phyloP scores from a whole-genome alignment of 2,113 vertebrate genomes.

The Microtus montanus region DNA sequence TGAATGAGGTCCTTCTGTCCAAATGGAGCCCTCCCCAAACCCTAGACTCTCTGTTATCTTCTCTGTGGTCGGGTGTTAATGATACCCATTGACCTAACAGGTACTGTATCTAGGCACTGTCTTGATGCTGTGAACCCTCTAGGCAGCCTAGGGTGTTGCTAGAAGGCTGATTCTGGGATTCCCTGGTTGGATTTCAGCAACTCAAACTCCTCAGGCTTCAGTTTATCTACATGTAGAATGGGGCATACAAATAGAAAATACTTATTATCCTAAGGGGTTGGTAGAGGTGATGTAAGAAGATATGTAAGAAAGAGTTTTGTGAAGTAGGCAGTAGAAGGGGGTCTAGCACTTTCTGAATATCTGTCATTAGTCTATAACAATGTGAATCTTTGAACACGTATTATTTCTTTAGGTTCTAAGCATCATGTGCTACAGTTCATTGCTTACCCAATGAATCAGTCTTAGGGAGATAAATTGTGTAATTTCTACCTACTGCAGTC shows the following conservation, averaged over 20 bases:
- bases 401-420: constrained; percentile 5
- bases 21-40: no score
- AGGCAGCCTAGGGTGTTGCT: background rate
- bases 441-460: background rate
- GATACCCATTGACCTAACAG: background rate
- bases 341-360: background rate
- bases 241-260: background rate
- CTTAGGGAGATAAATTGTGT: background rate
- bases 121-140: background rate
- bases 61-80: background rate
- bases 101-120: background rate
- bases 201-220: no score
- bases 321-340: background rate
- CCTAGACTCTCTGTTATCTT: background rate
- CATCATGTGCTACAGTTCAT: background rate
- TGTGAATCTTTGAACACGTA: background rate
- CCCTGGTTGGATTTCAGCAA: background rate
- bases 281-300: background rate
- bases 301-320: background rate
- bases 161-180: background rate
- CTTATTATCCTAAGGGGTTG: background rate
- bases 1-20: background rate
- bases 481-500: background rate
- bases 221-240: background rate
- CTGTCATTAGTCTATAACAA: background rate